Base-by-base conservation (phyloP, 2,888 invertebrate species). In the Stenodera caucasica region DNA sequence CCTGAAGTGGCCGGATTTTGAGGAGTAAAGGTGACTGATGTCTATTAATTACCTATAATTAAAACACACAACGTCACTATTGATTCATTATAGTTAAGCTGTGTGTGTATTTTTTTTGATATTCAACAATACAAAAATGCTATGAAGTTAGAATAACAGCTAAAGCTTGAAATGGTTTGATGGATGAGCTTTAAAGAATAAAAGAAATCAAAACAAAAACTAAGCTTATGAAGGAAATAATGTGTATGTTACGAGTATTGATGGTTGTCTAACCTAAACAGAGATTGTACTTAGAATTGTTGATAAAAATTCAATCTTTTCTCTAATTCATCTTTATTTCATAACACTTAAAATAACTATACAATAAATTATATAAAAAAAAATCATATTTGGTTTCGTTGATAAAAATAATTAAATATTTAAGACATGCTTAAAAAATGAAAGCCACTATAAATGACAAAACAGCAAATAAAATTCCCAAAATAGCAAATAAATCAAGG, bases 391-490 rank as follows among this genome's bases (percentile, higher is more conserved):
- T 69, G 69, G 69, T 66, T 69, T 66, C 53, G 58, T 58, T 33
- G 32, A 54, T 49, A 62, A 55, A 59, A 64, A 61, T 60, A 33
- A n/a, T n/a, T n/a, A n/a, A n/a, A n/a, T n/a, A n/a, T n/a, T n/a
- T n/a, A 60, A 50, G 57, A 55, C 63, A 57, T 53, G 63, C 68
- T 82, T 45, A 85, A 74, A 85, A 81, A 75, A 86, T 82, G 80
- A 87, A 83, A 81, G 87, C 85, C 75, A 88, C 88, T 80, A 89
- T 84, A 77, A 90, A 85, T 72, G 88, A 88, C 78, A 90, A 82
- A 74, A 90, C 84, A 77, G 91, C 90, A 80, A 91, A 84, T 78
- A 91, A 81, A 78, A 91, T 84, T 80, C 90, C 88, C 80, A 90
- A 84, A 80, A 90, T 83, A 77, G 90, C 88, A 82, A 90, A 84